Evolutionary conservation across 2,888 invertebrate species (phyloP).

Genomic region (Phalera bucephala): DNA sequence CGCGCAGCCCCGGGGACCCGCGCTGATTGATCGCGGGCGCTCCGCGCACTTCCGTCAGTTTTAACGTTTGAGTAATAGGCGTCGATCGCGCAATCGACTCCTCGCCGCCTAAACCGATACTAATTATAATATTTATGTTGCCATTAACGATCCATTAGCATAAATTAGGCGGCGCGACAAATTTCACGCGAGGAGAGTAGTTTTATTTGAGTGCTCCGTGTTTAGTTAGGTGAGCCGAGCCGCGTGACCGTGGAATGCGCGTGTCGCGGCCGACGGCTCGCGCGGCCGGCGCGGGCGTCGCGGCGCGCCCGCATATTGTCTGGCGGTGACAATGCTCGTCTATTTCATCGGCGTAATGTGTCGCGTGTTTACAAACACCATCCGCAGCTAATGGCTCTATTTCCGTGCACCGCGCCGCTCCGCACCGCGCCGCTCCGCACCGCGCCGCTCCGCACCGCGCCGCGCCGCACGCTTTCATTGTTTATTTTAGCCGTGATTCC

Average conservation of each 20-base stretch:
- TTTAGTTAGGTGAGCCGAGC: constrained; percentile 48
- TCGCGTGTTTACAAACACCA: constrained; percentile 64
- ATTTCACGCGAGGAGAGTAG: constrained; percentile 43
- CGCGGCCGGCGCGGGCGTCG: constrained; percentile 21
- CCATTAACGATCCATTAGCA: constrained; percentile 71
- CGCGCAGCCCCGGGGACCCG: constrained; percentile 6
- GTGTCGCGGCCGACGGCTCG: constrained; percentile 33
- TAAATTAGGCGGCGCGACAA: constrained; percentile 68
- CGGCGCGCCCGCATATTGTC: constrained; percentile 21
- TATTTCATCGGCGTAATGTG: constrained; percentile 36
- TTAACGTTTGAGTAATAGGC: constrained; percentile 8
- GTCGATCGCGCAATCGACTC: constrained; percentile 13
- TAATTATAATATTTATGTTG: constrained; percentile 55
- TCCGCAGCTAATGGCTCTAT: constrained; percentile 65
- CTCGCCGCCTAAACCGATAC: constrained; percentile 36
- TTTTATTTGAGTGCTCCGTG: constrained; percentile 43
- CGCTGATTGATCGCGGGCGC: constrained; percentile 8
- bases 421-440: constrained; percentile 10
- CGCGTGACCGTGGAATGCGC: constrained; percentile 53
- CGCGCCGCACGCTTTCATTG: constrained; percentile 38
- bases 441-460: constrained; percentile 6
- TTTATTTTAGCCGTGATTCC: constrained; percentile 39
- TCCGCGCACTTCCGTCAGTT: constrained; percentile 3
- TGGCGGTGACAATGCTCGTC: constrained; percentile 33
- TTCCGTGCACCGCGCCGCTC: constrained; percentile 35